Conservation (phyloP, 2,113 vertebrate genomes). For the Macrotus californicus region DNA sequence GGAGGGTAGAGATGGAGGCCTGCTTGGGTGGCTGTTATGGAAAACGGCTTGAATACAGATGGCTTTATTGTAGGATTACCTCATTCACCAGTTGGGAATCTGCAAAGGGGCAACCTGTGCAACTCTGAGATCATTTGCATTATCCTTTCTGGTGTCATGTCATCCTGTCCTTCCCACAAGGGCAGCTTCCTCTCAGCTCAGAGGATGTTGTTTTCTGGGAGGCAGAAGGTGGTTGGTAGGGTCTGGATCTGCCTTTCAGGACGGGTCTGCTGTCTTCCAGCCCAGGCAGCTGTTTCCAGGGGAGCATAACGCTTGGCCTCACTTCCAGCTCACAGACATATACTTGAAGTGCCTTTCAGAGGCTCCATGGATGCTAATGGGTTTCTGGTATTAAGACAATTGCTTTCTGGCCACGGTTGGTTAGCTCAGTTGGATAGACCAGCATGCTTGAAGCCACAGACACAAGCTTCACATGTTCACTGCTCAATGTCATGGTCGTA, state of each 20-base stretch:
- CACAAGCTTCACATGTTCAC: background rate
- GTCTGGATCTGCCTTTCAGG: background rate
- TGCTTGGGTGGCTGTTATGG: background rate
- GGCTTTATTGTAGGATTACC: background rate
- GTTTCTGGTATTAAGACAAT: conserved; percentile 26
- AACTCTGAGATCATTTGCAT: background rate
- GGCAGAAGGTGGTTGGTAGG: background rate
- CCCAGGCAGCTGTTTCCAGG: background rate
- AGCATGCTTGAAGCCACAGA: background rate
- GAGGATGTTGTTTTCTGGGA: background rate
- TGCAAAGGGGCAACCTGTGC: background rate
- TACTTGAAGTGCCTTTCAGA: background rate
- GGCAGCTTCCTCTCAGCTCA: background rate
- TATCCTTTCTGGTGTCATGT: background rate
- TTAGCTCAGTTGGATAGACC: background rate
- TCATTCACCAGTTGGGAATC: background rate
- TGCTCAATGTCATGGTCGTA: background rate
- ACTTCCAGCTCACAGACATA: background rate
- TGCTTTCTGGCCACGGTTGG: conserved; percentile 6
- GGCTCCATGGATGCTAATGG: background rate
- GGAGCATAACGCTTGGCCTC: background rate
- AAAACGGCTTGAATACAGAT: background rate
- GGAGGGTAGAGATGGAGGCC: background rate
- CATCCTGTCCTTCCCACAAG: background rate
- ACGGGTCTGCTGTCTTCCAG: background rate